Conservation (phyloP, 2,888 invertebrate species). For the Sinopyrophorus schimmeli region DNA sequence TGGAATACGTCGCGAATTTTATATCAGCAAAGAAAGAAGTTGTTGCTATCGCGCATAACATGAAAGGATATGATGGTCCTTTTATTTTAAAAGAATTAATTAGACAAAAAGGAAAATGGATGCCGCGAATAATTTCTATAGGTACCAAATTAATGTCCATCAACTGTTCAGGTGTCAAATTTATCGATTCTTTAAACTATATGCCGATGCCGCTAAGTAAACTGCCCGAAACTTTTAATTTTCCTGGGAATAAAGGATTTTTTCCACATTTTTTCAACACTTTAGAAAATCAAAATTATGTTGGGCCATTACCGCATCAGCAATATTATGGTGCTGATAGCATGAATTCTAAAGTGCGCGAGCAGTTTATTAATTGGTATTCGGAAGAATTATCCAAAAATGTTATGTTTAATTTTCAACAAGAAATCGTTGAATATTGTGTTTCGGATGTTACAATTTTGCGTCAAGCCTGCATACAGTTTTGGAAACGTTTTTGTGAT, state of each 20-base stretch:
- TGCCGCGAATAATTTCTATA: conserved; percentile 5
- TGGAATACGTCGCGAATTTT: not conserved
- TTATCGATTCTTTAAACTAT: conserved; percentile 14
- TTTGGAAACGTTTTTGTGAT: conserved; percentile 1
- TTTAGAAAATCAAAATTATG: conserved; percentile 37
- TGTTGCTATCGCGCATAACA: conserved; percentile 8
- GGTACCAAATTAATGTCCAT: conserved; percentile 10
- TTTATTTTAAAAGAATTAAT: conserved; percentile 2
- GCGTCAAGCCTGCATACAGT: conserved; percentile 35
- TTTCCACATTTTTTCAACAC: conserved; percentile 30
- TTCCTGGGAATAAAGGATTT: conserved; percentile 13
- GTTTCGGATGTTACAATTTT: conserved; percentile 20
- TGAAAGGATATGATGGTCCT: conserved; percentile 4
- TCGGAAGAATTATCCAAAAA: not conserved
- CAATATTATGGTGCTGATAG: conserved; percentile 35
- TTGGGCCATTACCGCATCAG: conserved; percentile 31
- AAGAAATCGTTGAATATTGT: conserved; percentile 40
- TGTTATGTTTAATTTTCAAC: conserved; percentile 39
- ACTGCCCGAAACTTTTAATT: conserved; percentile 4
- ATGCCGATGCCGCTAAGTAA: conserved; percentile 3
- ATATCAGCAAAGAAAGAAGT: too few relatives aligned
- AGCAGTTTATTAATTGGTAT: conserved; percentile 36
- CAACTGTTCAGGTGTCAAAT: not conserved
- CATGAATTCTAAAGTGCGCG: conserved; percentile 28
- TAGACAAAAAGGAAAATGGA: not conserved